A percentile compares a stretch with the other conserved stretches of the same genome.
phyloP scores from a whole-genome alignment of 2,113 vertebrate genomes.

The Ptilorrhoa leucosticta region DNA sequence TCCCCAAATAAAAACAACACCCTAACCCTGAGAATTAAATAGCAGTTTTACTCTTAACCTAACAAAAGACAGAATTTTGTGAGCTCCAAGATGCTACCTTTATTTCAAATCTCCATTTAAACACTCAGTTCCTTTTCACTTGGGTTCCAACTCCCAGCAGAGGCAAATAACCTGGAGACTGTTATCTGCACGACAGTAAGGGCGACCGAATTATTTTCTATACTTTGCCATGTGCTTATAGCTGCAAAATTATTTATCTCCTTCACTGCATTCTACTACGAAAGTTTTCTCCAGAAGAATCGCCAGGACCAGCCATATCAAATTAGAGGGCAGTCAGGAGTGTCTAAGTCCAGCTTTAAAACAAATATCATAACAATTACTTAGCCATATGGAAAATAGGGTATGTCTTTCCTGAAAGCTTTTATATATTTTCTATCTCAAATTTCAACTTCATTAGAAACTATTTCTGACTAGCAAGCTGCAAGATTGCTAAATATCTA shows the following conservation, averaged over 20 bases:
- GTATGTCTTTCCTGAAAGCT: constrained; percentile 68
- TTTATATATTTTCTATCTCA: constrained; percentile 68
- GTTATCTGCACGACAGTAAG: constrained; percentile 1
- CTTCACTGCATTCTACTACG: constrained; percentile 65
- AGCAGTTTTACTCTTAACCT: not conserved
- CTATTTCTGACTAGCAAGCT: constrained; percentile 65
- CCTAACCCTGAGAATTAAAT: not conserved
- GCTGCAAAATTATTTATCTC: constrained; percentile 73
- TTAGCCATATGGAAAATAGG: constrained; percentile 76
- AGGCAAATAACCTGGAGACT: constrained; percentile 46
- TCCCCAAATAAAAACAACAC: not conserved
- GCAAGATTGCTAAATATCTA: constrained; percentile 62
- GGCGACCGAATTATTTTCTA: constrained; percentile 59
- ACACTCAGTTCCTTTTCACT: constrained; percentile 23
- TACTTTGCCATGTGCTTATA: constrained; percentile 63
- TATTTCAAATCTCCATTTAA: constrained; percentile 50
- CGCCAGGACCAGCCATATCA: constrained; percentile 67
- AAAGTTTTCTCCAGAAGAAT: constrained; percentile 74
- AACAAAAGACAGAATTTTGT: constrained; percentile 16
- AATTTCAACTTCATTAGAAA: constrained; percentile 75
- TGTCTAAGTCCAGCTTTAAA: constrained; percentile 78
- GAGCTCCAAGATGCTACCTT: constrained; percentile 8
- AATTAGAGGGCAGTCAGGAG: constrained; percentile 75
- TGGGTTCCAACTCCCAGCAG: constrained; percentile 30
- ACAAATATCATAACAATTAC: constrained; percentile 76